Conservation (phyloP, 2,888 invertebrate species). For the Candidula unifasciata region DNA sequence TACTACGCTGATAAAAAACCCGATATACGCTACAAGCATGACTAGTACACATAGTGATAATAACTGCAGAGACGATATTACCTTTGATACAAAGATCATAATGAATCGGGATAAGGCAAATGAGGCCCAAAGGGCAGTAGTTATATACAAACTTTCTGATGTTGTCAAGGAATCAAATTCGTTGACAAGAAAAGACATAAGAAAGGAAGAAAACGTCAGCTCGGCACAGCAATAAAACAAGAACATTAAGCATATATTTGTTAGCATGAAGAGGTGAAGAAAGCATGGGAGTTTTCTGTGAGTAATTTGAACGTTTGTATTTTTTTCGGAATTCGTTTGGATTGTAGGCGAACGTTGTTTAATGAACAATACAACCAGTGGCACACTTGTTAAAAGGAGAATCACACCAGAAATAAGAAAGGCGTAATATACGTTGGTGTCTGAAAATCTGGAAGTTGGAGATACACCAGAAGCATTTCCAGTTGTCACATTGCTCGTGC, state of each 20-base stretch:
- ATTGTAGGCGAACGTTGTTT: background rate
- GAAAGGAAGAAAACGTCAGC: constrained; percentile 74
- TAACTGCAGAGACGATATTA: constrained; percentile 55
- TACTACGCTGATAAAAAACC: constrained; percentile 7
- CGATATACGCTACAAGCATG: background rate
- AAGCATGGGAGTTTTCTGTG: too few species aligned
- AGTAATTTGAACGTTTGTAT: too few species aligned
- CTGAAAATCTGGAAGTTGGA: background rate
- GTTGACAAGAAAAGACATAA: constrained; percentile 74
- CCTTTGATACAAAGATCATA: constrained; percentile 74
- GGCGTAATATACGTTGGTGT: constrained; percentile 51
- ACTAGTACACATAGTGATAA: background rate
- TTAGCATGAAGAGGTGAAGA: background rate
- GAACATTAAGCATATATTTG: background rate
- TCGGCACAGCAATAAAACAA: constrained; percentile 62
- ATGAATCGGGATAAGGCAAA: constrained; percentile 76
- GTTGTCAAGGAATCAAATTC: constrained; percentile 56
- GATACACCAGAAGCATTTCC: background rate
- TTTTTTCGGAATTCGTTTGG: too few species aligned
- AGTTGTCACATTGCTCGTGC: background rate
- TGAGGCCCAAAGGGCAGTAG: constrained; percentile 77
- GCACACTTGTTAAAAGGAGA: constrained; percentile 5
- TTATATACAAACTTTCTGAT: constrained; percentile 62
- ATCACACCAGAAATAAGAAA: constrained; percentile 58
- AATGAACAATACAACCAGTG: constrained; percentile 6